A percentile compares a stretch with the other conserved stretches of the same genome.
phyloP scores from a whole-genome alignment of 2,797 vertebrate species.

The Phoeniculus purpureus region DNA sequence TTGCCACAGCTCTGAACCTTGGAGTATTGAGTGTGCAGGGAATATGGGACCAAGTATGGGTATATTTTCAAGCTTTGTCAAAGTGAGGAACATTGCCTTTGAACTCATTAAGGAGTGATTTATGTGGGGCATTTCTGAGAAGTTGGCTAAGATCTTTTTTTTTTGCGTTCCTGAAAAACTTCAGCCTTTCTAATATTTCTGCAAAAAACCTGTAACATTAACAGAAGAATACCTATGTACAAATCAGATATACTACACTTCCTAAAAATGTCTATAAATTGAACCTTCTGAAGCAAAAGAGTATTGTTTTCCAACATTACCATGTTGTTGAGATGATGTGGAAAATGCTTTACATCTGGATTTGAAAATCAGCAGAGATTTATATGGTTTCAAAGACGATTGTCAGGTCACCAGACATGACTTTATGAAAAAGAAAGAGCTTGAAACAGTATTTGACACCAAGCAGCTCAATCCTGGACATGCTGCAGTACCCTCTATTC shows the following conservation, averaged over 20 bases:
- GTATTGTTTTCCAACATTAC: background rate
- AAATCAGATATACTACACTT: too few relatives aligned
- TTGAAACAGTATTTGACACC: background rate
- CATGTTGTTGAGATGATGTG: background rate
- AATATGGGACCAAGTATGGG: background rate
- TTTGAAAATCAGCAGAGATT: background rate
- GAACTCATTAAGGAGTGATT: background rate
- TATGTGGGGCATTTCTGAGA: background rate
- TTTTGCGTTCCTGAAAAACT: background rate
- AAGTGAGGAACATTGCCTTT: slow-evolving; percentile 17
- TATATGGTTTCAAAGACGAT: background rate
- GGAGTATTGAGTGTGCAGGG: background rate
- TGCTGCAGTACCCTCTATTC: background rate
- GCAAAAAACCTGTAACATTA: background rate
- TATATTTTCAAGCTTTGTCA: background rate
- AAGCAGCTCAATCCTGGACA: background rate
- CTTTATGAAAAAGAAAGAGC: background rate
- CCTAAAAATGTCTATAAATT: too few relatives aligned
- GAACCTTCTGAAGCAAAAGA: background rate
- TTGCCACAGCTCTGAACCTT: slow-evolving; percentile 3
- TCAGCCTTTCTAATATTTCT: background rate
- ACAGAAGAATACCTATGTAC: too few relatives aligned
- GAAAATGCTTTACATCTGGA: background rate
- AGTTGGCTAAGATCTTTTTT: background rate
- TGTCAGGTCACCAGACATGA: background rate